Conservation (phyloP, 2,113 vertebrate species). For the Pangasianodon hypophthalmus region DNA sequence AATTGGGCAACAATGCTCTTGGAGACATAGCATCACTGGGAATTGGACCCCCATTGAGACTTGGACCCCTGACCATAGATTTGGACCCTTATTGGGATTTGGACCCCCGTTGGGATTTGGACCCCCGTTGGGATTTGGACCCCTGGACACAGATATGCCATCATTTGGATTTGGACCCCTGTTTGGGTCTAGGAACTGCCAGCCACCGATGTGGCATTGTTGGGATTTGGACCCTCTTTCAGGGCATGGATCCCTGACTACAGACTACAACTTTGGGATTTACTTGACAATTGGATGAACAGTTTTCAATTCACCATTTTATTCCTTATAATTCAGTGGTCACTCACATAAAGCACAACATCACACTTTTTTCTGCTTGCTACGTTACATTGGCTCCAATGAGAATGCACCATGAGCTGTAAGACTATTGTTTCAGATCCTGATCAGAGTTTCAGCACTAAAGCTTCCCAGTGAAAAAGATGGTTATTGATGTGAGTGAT, state of each 20-base stretch:
- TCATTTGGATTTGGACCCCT: not conserved
- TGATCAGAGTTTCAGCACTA: not conserved
- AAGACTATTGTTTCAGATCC: not conserved
- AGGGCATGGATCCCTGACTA: not conserved
- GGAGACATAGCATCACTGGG: not conserved
- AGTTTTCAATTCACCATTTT: not conserved
- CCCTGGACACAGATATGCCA: not conserved
- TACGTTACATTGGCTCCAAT: no score
- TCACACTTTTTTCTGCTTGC: not conserved
- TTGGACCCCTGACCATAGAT: not conserved
- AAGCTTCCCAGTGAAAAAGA: not conserved
- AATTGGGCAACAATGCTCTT: not conserved
- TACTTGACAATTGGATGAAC: not conserved
- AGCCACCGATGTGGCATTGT: not conserved
- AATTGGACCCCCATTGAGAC: not conserved
- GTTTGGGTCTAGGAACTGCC: not conserved
- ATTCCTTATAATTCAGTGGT: not conserved
- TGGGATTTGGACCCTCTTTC: not conserved
- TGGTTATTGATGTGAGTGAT: not conserved
- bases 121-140: not conserved
- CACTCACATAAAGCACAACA: not conserved
- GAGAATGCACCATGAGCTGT: not conserved
- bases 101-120: not conserved
- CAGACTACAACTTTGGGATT: not conserved
- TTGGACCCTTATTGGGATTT: not conserved